Conservation (phyloP, 2,797 vertebrate species). For the Thripadectes ignobilis region DNA sequence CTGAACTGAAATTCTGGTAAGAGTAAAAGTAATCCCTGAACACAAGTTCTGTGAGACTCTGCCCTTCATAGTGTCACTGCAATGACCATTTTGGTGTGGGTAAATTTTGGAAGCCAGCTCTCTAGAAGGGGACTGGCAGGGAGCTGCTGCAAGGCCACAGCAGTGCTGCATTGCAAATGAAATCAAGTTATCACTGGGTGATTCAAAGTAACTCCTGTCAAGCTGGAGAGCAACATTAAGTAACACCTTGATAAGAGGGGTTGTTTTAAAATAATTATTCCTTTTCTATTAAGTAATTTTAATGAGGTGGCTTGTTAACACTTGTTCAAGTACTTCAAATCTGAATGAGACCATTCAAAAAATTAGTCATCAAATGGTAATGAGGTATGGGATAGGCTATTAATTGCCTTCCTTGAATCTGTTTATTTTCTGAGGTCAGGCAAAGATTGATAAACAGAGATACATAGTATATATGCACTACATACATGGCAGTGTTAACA, state of each 20-base stretch:
- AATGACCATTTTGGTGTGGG: neutral
- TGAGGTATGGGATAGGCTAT: neutral
- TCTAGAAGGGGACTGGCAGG: neutral
- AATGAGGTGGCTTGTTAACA: constrained; percentile 13
- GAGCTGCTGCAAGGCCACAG: neutral
- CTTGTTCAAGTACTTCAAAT: neutral
- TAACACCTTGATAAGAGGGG: neutral
- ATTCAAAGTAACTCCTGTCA: neutral
- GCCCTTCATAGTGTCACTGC: neutral
- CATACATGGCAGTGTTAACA: neutral
- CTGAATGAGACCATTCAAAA: neutral
- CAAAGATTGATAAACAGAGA: neutral
- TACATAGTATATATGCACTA: neutral
- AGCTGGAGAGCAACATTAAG: neutral
- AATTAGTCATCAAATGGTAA: constrained; percentile 39
- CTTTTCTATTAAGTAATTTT: neutral
- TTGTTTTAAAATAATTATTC: neutral
- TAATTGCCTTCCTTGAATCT: constrained; percentile 12
- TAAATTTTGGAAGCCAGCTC: neutral
- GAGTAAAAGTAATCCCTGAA: neutral
- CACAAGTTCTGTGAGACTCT: neutral
- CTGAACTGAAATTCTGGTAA: neutral
- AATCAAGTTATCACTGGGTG: accelerated
- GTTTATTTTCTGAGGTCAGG: constrained; percentile 35
- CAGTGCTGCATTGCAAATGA: neutral